Evolutionary conservation across 2,888 invertebrate species (phyloP).

Genomic region (Dorcus parallelipipedus): DNA sequence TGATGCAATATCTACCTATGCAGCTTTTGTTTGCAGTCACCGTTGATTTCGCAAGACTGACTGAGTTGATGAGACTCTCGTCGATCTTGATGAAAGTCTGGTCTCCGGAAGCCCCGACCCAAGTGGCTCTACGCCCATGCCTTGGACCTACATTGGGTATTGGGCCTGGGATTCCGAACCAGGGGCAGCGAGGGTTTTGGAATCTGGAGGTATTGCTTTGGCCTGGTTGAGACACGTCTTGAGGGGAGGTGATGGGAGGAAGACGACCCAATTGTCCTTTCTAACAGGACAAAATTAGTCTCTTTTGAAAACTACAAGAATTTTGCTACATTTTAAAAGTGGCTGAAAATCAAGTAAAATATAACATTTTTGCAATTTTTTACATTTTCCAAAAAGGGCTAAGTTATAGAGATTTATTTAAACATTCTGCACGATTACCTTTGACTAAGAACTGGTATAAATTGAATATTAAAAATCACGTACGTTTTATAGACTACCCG

Average conservation of each 20-base stretch:
- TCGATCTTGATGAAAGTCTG: conserved; percentile 92
- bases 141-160: conserved; percentile 81
- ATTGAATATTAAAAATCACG: too few species aligned
- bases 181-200: conserved; percentile 52
- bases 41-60: conserved; percentile 81
- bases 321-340: too few species aligned
- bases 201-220: conserved; percentile 38
- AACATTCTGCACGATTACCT: too few species aligned
- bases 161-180: conserved; percentile 71
- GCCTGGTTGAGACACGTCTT: conserved; percentile 42
- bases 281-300: conserved; percentile 34
- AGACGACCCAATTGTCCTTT: conserved; percentile 64
- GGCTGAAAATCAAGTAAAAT: too few species aligned
- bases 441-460: too few species aligned
- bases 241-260: conserved; percentile 35
- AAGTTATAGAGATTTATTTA: too few species aligned
- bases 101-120: conserved; percentile 95
- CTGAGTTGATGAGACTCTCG: conserved; percentile 87
- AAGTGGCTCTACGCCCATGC: conserved; percentile 84
- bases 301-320: too few species aligned
- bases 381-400: too few species aligned
- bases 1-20: conserved; percentile 62
- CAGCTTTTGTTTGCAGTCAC: conserved; percentile 84
- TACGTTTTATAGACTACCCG: too few species aligned
- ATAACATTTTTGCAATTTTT: too few species aligned